A percentile compares a stretch with the other conserved stretches of the same genome.
phyloP scores from a whole-genome alignment of 2,888 invertebrate genomes.

The Panzeria rudis region DNA sequence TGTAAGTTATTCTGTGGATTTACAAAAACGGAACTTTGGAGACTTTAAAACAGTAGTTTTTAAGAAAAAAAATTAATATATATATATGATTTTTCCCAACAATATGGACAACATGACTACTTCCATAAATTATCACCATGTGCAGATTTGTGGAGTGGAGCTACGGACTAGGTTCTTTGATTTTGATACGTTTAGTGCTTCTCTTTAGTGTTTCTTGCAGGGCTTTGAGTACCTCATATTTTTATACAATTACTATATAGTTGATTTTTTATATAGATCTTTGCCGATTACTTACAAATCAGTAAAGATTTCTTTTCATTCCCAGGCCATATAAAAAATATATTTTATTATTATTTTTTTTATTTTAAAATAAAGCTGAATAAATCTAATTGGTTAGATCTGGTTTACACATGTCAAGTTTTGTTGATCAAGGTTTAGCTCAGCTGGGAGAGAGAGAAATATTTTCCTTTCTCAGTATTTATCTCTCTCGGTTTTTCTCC shows the following conservation, averaged over 20 bases:
- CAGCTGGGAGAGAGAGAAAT: too few relatives aligned
- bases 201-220: not conserved
- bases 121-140: not conserved
- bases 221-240: conserved; percentile 1
- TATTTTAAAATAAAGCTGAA: conserved; percentile 5
- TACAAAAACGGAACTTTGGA: not conserved
- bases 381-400: not conserved
- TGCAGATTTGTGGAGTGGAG: not conserved
- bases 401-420: too few relatives aligned
- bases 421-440: too few relatives aligned
- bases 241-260: conserved; percentile 38
- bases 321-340: conserved; percentile 56
- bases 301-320: conserved; percentile 4
- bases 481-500: too few relatives aligned
- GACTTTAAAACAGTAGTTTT: too few relatives aligned
- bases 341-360: conserved; percentile 15
- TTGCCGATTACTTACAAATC: conserved; percentile 31
- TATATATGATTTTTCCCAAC: not conserved
- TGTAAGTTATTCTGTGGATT: not conserved
- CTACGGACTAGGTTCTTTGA: conserved; percentile 18
- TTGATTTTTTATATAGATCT: not conserved
- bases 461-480: too few relatives aligned
- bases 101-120: not conserved
- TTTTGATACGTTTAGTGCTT: conserved; percentile 9
- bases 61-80: too few relatives aligned